Evolutionary conservation across 2,113 vertebrate genomes (phyloP), one percentile per base, ranked within the genome.

Genomic region (Campylomormyrus tamandua): DNA sequence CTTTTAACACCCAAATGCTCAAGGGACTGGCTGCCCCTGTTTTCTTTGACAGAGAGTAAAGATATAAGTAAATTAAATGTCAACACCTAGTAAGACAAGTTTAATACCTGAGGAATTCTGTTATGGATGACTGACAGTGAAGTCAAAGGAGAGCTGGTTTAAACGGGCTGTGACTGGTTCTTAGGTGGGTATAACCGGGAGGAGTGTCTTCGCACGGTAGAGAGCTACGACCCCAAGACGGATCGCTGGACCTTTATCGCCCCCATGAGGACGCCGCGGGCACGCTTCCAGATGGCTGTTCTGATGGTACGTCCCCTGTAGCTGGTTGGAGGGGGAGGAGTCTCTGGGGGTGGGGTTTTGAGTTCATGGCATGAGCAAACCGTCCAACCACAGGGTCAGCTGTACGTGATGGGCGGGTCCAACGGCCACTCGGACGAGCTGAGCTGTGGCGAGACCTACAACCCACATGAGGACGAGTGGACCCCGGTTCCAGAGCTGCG

Each of bases 211-310:
- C 96, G 98, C 92, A 99, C 98, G 2, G 98, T 99, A 90, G 98
- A 99, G 91, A 98, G 98, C 93, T 99, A 99, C 0, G 96, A 99
- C 93, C 97, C 97, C 0, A 96, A 94, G 1, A 97, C 95, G 42
- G 97, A 99, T 94, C 91, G 94, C 11, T 99, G 98, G 98, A 98
- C 96, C 6, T 99, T 99, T 93, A 95, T 99, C 0, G 97, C 98
- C 0, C 98, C 98, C 0, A 99, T 99, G 98, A 96, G 97, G 92
- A 99, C 98, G 8, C 98, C 98, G 0, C 95, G 98, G 94, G 98
- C 98, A 88, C 97, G 98, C 52, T 99, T 99, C 94, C 98, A 99
- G 93, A 99, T 99, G 98, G 97, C 98, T 0, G 97, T 98, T 70
- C 94, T 99, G 13, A 99, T 98, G 98, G 98, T 99, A 94, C 39